Conservation (phyloP, 2,113 vertebrate genomes). For the Gasterosteus nipponicus region DNA sequence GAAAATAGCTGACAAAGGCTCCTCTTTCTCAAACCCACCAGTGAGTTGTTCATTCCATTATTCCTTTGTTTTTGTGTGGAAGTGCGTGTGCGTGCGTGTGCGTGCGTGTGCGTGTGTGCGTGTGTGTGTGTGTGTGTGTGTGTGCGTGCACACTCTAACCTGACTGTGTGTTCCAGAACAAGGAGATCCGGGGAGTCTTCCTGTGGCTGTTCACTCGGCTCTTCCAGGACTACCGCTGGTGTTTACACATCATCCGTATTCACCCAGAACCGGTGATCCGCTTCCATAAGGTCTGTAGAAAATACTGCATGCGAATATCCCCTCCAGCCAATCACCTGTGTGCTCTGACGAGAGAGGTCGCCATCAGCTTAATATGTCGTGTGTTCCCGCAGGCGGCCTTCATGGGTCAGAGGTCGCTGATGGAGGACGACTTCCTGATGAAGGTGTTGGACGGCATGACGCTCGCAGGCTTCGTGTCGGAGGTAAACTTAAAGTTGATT, state of each 20-base stretch:
- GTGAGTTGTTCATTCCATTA: no score
- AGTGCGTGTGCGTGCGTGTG: no score
- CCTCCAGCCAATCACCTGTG: not conserved
- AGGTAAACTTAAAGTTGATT: conserved; percentile 50
- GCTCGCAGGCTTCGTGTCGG: conserved; percentile 94
- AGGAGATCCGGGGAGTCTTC: conserved; percentile 94
- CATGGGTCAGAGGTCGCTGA: conserved; percentile 90
- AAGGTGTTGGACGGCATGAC: conserved; percentile 98
- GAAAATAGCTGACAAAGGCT: no score
- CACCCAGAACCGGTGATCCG: conserved; percentile 97
- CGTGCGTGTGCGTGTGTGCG: no score
- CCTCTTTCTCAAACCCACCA: no score
- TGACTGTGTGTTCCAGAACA: conserved; percentile 84
- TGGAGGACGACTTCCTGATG: conserved; percentile 95
- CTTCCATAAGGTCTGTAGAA: conserved; percentile 89
- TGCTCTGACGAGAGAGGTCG: not conserved
- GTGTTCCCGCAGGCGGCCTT: conserved; percentile 88
- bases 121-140: not conserved
- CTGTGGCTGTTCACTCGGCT: conserved; percentile 94
- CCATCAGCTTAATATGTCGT: not conserved
- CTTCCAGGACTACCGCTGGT: conserved; percentile 97
- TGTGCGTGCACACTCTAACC: not conserved
- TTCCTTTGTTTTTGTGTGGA: no score
- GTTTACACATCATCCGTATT: conserved; percentile 95
- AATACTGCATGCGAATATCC: not conserved